Percentiles rank a stretch among this genome's conserved stretches.
phyloP scores from a whole-genome alignment of 2,797 vertebrate genomes.

The Platalea minor region DNA sequence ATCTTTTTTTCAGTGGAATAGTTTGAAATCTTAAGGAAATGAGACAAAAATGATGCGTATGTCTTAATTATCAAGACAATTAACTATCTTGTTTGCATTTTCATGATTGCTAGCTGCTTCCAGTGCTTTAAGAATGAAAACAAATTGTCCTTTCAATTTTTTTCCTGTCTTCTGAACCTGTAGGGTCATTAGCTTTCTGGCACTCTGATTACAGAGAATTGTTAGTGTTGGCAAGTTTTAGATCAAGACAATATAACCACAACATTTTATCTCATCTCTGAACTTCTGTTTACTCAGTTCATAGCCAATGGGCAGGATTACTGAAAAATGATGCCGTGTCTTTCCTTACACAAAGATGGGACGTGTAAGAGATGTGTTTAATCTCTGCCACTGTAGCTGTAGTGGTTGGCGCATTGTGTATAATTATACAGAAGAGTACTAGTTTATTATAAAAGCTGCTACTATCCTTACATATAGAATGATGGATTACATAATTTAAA shows the following conservation, averaged over 20 bases:
- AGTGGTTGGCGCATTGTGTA: not conserved
- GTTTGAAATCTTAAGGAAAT: not conserved
- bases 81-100: not conserved
- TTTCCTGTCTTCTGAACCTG: not conserved
- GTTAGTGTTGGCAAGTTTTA: not conserved
- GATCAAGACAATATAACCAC: not conserved
- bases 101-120: not conserved
- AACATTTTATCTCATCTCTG: not conserved
- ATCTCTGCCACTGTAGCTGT: not conserved
- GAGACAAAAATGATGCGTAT: not conserved
- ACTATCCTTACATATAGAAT: not conserved
- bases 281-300: not conserved
- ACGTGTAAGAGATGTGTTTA: not conserved
- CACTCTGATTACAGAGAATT: not conserved
- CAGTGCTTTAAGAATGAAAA: not conserved
- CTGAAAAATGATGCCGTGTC: not conserved
- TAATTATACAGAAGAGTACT: not conserved
- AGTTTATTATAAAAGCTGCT: not conserved
- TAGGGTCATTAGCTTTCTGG: not conserved
- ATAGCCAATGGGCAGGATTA: not conserved
- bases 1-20: not conserved
- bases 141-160: not conserved
- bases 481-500: not conserved
- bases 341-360: not conserved
- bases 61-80: not conserved